A percentile compares a stretch with the other conserved stretches of the same genome.
Evolutionary conservation across 2,797 vertebrate species (phyloP).

Genomic region (Urosaurus nigricauda): DNA sequence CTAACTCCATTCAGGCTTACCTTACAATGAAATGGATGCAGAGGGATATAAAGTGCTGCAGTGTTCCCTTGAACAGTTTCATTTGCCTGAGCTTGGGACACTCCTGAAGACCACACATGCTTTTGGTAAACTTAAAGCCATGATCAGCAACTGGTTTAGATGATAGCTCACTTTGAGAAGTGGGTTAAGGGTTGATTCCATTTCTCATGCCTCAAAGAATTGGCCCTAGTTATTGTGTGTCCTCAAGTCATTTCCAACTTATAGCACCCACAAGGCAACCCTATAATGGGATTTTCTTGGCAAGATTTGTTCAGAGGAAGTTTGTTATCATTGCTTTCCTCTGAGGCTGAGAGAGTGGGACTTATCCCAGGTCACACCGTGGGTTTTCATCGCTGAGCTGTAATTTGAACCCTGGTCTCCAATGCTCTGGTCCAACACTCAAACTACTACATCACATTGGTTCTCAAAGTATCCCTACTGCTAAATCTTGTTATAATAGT

Average conservation of each 20-base stretch:
- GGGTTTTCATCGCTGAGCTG: too few species aligned
- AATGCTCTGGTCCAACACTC: too few species aligned
- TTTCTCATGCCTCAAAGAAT: neutral
- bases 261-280: too few species aligned
- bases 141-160: neutral
- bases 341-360: too few species aligned
- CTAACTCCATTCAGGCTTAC: slow-evolving; percentile 18
- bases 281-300: too few species aligned
- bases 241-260: too few species aligned
- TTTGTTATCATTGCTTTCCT: too few species aligned
- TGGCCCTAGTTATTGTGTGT: too few species aligned
- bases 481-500: neutral
- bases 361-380: too few species aligned
- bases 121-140: neutral
- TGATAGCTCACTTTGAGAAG: neutral
- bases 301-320: too few species aligned
- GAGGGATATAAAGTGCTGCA: neutral
- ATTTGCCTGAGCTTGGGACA: neutral
- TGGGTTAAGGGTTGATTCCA: neutral
- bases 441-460: too few species aligned
- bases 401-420: too few species aligned
- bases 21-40: slow-evolving; percentile 12
- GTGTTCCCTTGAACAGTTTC: neutral
- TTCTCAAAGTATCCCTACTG: neutral
- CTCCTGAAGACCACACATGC: neutral